Evolutionary conservation across 2,888 invertebrate species (phyloP).

Genomic region (Drosophila koepferae): DNA sequence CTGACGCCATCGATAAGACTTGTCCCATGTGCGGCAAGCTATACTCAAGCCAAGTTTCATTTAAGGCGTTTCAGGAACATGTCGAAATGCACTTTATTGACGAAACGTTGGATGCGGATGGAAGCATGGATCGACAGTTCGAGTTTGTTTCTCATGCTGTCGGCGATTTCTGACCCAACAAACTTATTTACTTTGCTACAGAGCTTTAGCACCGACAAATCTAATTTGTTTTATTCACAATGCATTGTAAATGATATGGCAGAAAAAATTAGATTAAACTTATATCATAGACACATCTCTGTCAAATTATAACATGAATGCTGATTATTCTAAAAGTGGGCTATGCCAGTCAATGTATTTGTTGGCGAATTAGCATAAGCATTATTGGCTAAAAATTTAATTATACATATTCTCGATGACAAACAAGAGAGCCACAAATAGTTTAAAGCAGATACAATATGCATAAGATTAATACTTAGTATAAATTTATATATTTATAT

Average conservation of each 20-base stretch:
- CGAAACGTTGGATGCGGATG: slow-evolving; percentile 86
- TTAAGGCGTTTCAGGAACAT: slow-evolving; percentile 90
- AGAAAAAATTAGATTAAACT: too few species aligned
- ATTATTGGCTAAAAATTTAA: not conserved
- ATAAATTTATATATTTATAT: not conserved
- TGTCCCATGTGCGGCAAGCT: slow-evolving; percentile 91
- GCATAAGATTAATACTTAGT: not conserved
- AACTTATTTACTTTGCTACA: slow-evolving; percentile 82
- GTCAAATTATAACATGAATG: slow-evolving; percentile 3
- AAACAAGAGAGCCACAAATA: not conserved
- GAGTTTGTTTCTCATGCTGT: slow-evolving; percentile 86
- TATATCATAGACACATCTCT: not conserved
- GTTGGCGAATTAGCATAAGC: not conserved
- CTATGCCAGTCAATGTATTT: not conserved
- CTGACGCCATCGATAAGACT: slow-evolving; percentile 86
- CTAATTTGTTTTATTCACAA: slow-evolving; percentile 3
- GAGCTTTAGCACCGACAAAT: slow-evolving; percentile 67
- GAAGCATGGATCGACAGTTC: slow-evolving; percentile 86
- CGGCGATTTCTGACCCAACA: slow-evolving; percentile 84
- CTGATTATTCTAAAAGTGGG: not conserved
- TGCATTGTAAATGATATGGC: not conserved
- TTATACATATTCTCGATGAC: not conserved
- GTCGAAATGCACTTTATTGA: slow-evolving; percentile 91
- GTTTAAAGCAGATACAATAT: not conserved
- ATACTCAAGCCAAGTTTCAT: slow-evolving; percentile 87